Evolutionary conservation across 2,797 vertebrate genomes (phyloP).

Genomic region (Smutsia temminckii): DNA sequence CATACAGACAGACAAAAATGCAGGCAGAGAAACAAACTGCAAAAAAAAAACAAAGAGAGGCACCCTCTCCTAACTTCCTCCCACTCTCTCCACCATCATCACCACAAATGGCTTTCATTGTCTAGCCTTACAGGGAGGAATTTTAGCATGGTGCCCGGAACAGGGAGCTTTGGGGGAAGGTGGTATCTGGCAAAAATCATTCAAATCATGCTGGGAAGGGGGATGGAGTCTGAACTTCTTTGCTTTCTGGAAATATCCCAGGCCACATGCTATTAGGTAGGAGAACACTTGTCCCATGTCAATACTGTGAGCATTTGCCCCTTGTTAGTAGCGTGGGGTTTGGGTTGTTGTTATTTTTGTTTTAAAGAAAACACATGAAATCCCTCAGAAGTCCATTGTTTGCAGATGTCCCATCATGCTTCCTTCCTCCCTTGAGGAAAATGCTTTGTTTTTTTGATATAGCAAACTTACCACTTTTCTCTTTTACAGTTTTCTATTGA

Average conservation of each 20-base stretch:
- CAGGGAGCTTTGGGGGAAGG: constrained; percentile 42
- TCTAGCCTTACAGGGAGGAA: neutral
- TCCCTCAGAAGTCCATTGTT: constrained; percentile 67
- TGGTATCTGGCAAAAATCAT: neutral
- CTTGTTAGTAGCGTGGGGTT: constrained; percentile 19
- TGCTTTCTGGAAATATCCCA: constrained; percentile 41
- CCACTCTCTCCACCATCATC: neutral
- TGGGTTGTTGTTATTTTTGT: constrained; percentile 64
- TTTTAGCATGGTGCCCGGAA: neutral
- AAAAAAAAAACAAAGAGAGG: neutral
- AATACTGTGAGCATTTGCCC: constrained; percentile 7
- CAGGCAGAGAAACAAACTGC: constrained; percentile 1
- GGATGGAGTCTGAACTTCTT: constrained; percentile 29
- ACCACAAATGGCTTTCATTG: neutral
- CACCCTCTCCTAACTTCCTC: neutral
- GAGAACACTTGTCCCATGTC: constrained; percentile 4
- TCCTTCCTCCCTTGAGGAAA: constrained; percentile 70
- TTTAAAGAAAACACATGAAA: constrained; percentile 67
- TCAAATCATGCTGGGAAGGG: constrained; percentile 9
- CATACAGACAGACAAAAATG: neutral
- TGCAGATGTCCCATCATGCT: constrained; percentile 72
- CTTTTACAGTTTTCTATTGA: constrained; percentile 62
- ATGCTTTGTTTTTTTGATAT: constrained; percentile 75
- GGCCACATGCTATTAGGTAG: neutral
- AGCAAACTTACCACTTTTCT: constrained; percentile 62